Evolutionary conservation across 2,888 invertebrate species (phyloP).

Genomic region (Morpho achilles): DNA sequence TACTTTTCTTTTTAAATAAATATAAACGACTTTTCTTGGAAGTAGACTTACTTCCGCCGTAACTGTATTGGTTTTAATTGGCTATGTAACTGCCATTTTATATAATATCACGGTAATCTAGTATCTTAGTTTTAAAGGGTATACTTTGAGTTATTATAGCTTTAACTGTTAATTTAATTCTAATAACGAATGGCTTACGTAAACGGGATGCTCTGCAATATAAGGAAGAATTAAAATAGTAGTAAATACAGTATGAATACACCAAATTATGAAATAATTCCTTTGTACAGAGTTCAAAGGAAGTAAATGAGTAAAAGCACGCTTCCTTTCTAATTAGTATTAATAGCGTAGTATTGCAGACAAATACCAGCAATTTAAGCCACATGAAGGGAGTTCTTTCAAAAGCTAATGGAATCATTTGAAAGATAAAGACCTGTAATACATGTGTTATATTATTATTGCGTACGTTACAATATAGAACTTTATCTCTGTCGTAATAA

Average conservation of each 20-base stretch:
- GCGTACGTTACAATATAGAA: constrained; percentile 10
- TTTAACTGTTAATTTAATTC: no score
- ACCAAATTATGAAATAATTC: no score
- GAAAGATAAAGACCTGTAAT: constrained; percentile 19
- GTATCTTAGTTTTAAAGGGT: no score
- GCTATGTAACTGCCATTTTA: background rate
- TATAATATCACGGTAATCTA: no score
- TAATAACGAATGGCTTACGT: no score
- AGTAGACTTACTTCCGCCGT: background rate
- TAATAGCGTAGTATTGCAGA: constrained; percentile 5
- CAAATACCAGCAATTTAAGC: constrained; percentile 17
- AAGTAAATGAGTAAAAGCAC: background rate
- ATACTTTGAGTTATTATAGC: no score
- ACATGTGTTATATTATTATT: constrained; percentile 10
- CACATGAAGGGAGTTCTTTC: constrained; percentile 10
- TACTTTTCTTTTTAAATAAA: constrained; percentile 1
- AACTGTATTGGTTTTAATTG: constrained; percentile 1
- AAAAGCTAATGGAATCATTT: constrained; percentile 12
- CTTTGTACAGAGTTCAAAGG: background rate
- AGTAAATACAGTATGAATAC: no score
- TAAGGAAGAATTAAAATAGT: no score
- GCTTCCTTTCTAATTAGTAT: background rate
- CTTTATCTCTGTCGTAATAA: constrained; percentile 18
- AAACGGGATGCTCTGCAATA: no score
- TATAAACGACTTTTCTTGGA: constrained; percentile 1